Evolutionary conservation across 2,888 invertebrate species (phyloP).

Genomic region (Muscina levida): DNA sequence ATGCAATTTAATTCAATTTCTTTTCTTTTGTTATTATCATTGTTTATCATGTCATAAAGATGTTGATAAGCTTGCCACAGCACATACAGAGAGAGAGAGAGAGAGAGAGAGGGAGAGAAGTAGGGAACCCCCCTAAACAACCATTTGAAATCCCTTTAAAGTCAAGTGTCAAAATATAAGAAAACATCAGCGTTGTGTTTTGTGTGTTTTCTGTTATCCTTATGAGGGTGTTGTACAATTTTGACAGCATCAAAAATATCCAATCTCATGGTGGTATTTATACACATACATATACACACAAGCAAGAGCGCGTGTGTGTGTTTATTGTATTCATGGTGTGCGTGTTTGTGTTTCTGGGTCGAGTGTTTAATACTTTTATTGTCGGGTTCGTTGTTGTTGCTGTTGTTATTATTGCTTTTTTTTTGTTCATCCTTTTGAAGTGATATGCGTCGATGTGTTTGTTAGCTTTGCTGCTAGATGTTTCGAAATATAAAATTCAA

Average conservation of each 20-base stretch:
- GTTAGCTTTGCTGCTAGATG: not conserved
- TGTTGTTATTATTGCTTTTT: slow-evolving; percentile 2
- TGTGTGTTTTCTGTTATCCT: not conserved
- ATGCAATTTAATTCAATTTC: slow-evolving; percentile 21
- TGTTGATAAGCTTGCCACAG: slow-evolving; percentile 21
- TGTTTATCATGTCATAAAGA: slow-evolving; percentile 32
- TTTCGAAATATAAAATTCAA: slow-evolving; percentile 34
- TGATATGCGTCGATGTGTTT: not conserved
- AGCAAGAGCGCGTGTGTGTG: no score
- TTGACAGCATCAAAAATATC: slow-evolving; percentile 35
- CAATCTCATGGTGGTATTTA: not conserved
- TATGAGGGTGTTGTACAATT: slow-evolving; percentile 13
- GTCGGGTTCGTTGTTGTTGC: not conserved
- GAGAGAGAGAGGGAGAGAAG: no score
- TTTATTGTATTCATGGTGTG: no score
- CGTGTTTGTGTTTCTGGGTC: not conserved
- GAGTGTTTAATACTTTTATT: slow-evolving; percentile 14
- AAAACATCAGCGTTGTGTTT: slow-evolving; percentile 20
- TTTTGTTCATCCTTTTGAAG: no score
- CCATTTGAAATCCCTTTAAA: not conserved
- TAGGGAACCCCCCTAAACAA: not conserved
- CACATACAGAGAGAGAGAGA: no score
- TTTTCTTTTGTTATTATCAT: slow-evolving; percentile 27
- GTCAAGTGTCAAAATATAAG: slow-evolving; percentile 48
- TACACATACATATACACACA: no score